These are phyloP conservation scores for Ochotona curzoniae DNA, from an alignment of 2,113 vertebrate species.

Conservation along the genomic window DNA sequence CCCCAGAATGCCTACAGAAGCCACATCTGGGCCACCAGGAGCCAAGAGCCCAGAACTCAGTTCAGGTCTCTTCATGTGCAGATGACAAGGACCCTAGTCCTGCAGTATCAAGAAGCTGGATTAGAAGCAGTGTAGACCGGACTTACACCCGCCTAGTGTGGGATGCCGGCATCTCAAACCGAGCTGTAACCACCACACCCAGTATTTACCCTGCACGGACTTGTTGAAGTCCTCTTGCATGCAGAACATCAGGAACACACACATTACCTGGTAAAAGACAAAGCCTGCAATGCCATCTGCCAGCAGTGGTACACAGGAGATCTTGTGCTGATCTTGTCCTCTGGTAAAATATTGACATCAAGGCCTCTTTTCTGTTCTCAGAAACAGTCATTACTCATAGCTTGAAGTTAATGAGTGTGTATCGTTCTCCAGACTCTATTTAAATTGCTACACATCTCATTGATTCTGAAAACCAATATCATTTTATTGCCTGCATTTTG, in stretches of 20 bases:
- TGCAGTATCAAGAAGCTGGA: too few species aligned
- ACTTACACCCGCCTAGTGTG: too few species aligned
- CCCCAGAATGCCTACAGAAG: too few species aligned
- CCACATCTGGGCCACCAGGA: too few species aligned
- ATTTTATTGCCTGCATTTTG: slow-evolving; percentile 78
- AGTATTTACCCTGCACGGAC: too few species aligned
- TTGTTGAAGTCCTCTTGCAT: not conserved
- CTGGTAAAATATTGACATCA: slow-evolving; percentile 25
- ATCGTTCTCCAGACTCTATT: slow-evolving; percentile 70
- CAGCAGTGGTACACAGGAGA: not conserved
- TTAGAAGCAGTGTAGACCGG: too few species aligned
- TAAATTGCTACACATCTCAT: slow-evolving; percentile 71
- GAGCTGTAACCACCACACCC: too few species aligned
- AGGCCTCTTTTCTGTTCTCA: slow-evolving; percentile 48
- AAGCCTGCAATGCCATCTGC: not conserved
- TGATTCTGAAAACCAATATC: slow-evolving; percentile 77
- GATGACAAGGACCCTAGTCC: too few species aligned
- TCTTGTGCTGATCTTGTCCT: not conserved
- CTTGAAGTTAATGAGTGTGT: slow-evolving; percentile 69
- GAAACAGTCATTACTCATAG: slow-evolving; percentile 66
- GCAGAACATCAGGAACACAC: not conserved
- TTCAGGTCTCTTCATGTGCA: too few species aligned
- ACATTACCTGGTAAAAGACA: not conserved
- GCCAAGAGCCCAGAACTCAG: too few species aligned
- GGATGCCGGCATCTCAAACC: too few species aligned